These are phyloP conservation scores for Callimorpha dominula DNA, from an alignment of 2,888 invertebrate genomes.

Conservation along the genomic window DNA sequence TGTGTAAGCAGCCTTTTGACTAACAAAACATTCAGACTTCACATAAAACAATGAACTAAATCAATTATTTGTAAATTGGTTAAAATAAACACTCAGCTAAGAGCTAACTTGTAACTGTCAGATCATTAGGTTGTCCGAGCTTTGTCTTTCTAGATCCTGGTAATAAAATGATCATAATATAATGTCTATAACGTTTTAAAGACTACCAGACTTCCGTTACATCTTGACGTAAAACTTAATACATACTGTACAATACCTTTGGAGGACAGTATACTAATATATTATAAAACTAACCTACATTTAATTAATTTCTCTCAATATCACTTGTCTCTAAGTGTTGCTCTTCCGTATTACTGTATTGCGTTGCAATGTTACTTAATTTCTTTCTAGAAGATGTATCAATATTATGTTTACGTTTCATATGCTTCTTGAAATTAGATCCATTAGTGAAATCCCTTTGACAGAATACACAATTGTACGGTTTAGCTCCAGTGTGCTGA, in stretches of 20 bases:
- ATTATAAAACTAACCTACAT: conserved; percentile 3
- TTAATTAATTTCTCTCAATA: conserved; percentile 2
- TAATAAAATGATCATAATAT: too few species aligned
- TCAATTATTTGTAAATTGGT: too few species aligned
- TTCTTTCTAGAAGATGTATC: conserved; percentile 76
- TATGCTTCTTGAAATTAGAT: conserved; percentile 82
- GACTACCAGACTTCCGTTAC: too few species aligned
- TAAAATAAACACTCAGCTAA: too few species aligned
- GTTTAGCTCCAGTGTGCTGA: conserved; percentile 82
- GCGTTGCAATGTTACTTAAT: conserved; percentile 38
- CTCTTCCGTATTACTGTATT: conserved; percentile 43
- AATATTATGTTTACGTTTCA: conserved; percentile 79
- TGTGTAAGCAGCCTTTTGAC: too few species aligned
- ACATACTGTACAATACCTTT: not conserved
- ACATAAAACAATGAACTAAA: too few species aligned
- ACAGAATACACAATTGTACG: conserved; percentile 77
- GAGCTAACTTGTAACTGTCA: too few species aligned
- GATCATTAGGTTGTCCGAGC: too few species aligned
- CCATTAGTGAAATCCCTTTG: conserved; percentile 82
- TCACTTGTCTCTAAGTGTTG: conserved; percentile 1
- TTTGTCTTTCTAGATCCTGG: too few species aligned
- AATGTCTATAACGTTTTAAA: too few species aligned
- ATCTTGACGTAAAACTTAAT: not conserved
- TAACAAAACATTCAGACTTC: too few species aligned
- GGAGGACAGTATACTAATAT: not conserved